Percentiles rank a stretch among this genome's conserved stretches.
phyloP scores from a whole-genome alignment of 2,888 invertebrate genomes.

The Drosophila paramelanica region DNA sequence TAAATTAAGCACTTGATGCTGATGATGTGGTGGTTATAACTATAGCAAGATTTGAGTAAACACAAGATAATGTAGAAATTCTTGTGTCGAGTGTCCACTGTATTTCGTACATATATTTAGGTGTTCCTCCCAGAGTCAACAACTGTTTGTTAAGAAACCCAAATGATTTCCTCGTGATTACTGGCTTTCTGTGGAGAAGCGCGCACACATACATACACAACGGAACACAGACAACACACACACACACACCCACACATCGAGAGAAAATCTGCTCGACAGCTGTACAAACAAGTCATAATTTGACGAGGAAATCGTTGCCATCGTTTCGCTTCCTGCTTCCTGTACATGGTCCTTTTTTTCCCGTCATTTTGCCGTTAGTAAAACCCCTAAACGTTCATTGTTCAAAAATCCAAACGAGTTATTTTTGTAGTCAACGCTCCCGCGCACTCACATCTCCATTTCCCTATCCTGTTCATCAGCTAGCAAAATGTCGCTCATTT shows the following conservation, averaged over 20 bases:
- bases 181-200: conserved; percentile 29
- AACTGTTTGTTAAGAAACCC: conserved; percentile 36
- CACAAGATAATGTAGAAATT: no score
- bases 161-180: conserved; percentile 53
- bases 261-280: conserved; percentile 64
- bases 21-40: no score
- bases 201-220: neutral
- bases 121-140: neutral
- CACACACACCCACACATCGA: neutral
- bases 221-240: neutral
- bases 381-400: conserved; percentile 56
- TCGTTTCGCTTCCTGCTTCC: conserved; percentile 57
- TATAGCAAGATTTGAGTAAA: no score
- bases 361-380: conserved; percentile 46
- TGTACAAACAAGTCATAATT: conserved; percentile 78
- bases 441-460: conserved; percentile 36
- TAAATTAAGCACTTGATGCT: no score
- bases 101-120: neutral
- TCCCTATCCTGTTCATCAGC: conserved; percentile 66
- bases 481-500: conserved; percentile 75
- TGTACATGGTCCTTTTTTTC: conserved; percentile 58
- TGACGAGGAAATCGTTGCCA: conserved; percentile 69
- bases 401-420: conserved; percentile 66
- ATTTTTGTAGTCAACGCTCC: conserved; percentile 40
- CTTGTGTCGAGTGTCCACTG: neutral